Evolutionary conservation across 2,113 vertebrate species (phyloP).

Genomic region (Lophotis ruficrista): DNA sequence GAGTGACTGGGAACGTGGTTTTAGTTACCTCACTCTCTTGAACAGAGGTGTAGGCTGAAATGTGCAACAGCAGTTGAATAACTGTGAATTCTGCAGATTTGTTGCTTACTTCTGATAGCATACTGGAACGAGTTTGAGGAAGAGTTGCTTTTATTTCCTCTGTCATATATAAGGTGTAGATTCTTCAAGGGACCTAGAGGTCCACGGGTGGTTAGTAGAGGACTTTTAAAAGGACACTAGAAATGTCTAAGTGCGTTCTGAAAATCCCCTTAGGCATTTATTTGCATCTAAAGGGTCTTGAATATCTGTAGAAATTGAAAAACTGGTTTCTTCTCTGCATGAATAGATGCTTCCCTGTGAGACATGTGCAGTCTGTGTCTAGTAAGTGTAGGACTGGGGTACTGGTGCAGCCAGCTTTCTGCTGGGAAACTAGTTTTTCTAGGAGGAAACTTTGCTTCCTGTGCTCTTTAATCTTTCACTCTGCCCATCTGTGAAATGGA

Average conservation of each 20-base stretch:
- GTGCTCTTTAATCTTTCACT: background rate
- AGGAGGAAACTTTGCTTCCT: background rate
- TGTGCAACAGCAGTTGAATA: background rate
- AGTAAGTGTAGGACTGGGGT: background rate
- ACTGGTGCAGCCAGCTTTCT: background rate
- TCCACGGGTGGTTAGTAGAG: background rate
- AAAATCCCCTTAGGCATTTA: background rate
- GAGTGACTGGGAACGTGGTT: fast-evolving
- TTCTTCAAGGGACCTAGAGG: background rate
- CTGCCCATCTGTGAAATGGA: background rate
- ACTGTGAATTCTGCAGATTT: background rate
- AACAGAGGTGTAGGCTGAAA: background rate
- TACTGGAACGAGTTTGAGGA: background rate
- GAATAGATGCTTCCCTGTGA: background rate
- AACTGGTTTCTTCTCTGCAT: background rate
- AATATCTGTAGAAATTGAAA: background rate
- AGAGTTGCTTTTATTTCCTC: background rate
- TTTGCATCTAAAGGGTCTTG: background rate
- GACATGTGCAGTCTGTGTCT: background rate
- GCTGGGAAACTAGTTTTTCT: background rate
- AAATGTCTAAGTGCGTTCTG: background rate
- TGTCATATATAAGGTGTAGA: background rate
- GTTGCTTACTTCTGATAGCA: background rate
- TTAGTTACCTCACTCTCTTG: background rate
- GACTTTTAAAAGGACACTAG: background rate